Evolutionary conservation across 2,113 vertebrate species (phyloP), one percentile per base, ranked within the genome.

Genomic region (Psilopogon haemacephalus): DNA sequence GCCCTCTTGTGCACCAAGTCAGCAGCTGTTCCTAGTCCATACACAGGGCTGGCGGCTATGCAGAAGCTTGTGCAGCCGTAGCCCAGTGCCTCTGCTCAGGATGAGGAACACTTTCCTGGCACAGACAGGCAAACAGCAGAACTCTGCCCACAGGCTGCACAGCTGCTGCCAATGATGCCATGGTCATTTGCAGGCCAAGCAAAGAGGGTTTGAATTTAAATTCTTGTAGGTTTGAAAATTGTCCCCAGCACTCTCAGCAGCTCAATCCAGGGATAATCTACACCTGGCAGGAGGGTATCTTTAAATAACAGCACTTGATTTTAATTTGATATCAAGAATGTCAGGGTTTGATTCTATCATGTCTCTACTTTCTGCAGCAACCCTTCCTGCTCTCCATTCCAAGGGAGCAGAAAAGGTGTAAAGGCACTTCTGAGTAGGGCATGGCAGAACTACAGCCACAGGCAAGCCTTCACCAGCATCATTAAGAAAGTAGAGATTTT

Each of bases 271-370:
- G 12, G 33, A 62, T 85, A 92, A 96, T 89, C 64, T 93, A 59
- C 35, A 89, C 79, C 55, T 91, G 50, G 78, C 67, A 74, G 91
- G 89, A 88, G 82, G 33, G 62, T 80, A 46, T 64, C 58, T 93
- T 94, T 95, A 95, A 93, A 87, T 89, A 94, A 95, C 76, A 77
- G 54, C 42, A 54, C 65, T 87, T 56, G 58, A 64, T 71, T 93
- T 91, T 74, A 75, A 86, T 86, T 44, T 15, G 11, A n/a, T 64
- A 56, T 18, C 35, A 88, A 80, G 60, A 48, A 38, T 50, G 26
- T 28, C 67, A 86, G 62, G 48, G 8, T 81, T 88, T 21, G 15
- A 33, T 28, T 79, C 60, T 56, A 52, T 52, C 35, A 54, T 21
- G 44, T 52, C 24, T 72, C 37, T 32, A 33, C 33, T 85, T 75